Evolutionary conservation across 2,797 vertebrate species (phyloP), one percentile per base, ranked within the genome.

Genomic region (Sebastes iracundus): DNA sequence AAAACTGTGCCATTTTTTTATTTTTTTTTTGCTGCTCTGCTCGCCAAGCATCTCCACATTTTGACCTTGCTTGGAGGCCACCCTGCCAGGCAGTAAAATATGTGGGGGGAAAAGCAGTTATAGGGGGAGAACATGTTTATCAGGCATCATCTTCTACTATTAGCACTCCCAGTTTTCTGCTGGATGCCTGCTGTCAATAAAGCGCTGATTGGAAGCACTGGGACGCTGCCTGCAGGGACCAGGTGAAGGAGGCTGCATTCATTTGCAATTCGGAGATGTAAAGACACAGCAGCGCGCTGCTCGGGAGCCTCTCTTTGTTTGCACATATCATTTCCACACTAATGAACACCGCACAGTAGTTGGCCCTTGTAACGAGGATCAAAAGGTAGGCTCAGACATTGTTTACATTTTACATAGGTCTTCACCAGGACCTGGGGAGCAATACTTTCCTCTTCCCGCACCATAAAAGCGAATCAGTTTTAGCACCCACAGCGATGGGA

Each of bases 291-390:
- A 73, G 90, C 88, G 92, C 88, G 87, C 84, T 80, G 87, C 93
- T 89, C 73, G 81, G 92, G 88, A 7, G 87, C 81, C 81, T 92
- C 90, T 88, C 93, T 95, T 94, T 96, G 94, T 96, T 94, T 95
- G 95, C 93, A 95, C 94, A 94, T 94, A 95, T 94, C 83, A 94
- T 95, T 95, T 94, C 93, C 93, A 89, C 90, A 91, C 91, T 95
- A 94, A 95, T 95, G 93, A 95, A 93, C 90, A 83, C 89, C 38
- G 88, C 82, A 76, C 91, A 91, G 91, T 87, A 74, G 90, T 85
- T 87, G 88, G 88, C 80, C 87, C 84, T 88, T 93, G 93, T 88
- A 87, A 90, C 79, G 60, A 85, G 82, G 87, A 90, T 88, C 90
- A 90, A 88, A 27, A 93, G 92, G 87, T 91, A 93, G 75, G 67